Percentiles rank a stretch among this genome's conserved stretches.
These are phyloP conservation scores for Sialis fuliginosa DNA, from an alignment of 2,888 invertebrate genomes.

Conservation along the genomic window DNA sequence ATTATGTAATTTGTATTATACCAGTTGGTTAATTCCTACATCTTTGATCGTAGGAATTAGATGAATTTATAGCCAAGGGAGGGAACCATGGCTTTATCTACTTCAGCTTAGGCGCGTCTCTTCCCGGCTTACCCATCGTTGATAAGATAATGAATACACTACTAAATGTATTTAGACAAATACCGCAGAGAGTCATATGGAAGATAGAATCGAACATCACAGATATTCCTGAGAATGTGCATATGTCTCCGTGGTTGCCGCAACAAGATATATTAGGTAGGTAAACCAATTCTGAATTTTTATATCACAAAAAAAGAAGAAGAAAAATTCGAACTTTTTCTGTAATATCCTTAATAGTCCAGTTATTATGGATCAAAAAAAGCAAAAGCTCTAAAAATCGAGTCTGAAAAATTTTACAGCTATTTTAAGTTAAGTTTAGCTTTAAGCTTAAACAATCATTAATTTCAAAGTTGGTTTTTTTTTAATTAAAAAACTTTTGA, in stretches of 20 bases:
- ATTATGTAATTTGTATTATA: not conserved
- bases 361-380: too few species aligned
- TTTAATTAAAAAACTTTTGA: too few species aligned
- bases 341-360: too few species aligned
- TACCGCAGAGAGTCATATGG: not conserved
- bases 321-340: too few species aligned
- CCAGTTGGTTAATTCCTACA: not conserved
- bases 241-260: not conserved
- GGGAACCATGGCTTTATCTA: not conserved
- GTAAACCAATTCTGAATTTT: not conserved
- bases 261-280: not conserved
- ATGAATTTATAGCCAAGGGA: not conserved
- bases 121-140: not conserved
- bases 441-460: too few species aligned
- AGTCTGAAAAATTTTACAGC: too few species aligned
- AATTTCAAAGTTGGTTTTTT: too few species aligned
- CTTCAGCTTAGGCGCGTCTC: not conserved
- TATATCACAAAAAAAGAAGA: too few species aligned
- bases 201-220: not conserved
- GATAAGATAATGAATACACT: not conserved
- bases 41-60: not conserved
- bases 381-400: too few species aligned
- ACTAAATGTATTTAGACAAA: not conserved
- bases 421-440: too few species aligned
- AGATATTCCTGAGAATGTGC: not conserved